phyloP scores from a whole-genome alignment of 2,888 invertebrate species.

The Diarsia rubi region DNA sequence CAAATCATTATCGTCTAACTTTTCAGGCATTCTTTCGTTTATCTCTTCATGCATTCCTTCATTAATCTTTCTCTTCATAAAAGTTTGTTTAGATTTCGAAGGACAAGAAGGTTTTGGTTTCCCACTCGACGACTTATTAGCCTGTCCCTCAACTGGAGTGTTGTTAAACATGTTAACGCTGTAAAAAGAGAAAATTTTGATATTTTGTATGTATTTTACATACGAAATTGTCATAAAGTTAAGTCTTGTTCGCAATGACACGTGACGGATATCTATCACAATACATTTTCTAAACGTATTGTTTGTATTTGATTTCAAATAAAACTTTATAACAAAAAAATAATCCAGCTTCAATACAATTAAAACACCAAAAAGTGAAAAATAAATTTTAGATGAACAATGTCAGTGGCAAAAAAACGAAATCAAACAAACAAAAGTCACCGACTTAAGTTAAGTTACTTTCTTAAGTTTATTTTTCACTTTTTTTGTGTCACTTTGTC shows the following conservation, averaged over 20 bases:
- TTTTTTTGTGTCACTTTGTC: too few relatives aligned
- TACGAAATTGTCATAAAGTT: background rate
- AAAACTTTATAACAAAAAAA: too few relatives aligned
- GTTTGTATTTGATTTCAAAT: too few relatives aligned
- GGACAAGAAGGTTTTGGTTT: slow-evolving; percentile 61
- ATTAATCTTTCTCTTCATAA: slow-evolving; percentile 68
- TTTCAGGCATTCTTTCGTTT: slow-evolving; percentile 23
- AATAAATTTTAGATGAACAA: too few relatives aligned
- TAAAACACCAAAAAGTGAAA: too few relatives aligned
- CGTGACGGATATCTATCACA: background rate
- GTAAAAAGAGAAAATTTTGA: slow-evolving; percentile 54
- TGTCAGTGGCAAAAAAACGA: too few relatives aligned
- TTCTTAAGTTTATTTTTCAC: too few relatives aligned
- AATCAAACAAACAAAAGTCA: too few relatives aligned
- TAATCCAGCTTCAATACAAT: too few relatives aligned
- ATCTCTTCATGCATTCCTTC: background rate
- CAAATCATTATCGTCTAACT: slow-evolving; percentile 72
- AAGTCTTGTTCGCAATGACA: background rate
- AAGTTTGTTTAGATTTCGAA: slow-evolving; percentile 66
- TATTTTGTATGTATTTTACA: background rate
- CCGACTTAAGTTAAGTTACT: too few relatives aligned
- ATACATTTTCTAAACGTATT: background rate
- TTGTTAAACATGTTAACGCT: slow-evolving; percentile 82
- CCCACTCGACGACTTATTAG: slow-evolving; percentile 75
- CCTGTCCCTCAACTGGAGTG: slow-evolving; percentile 74